Evolutionary conservation across 2,888 invertebrate genomes (phyloP), one percentile per base, ranked within the genome.

Genomic region (Drosophila pseudotalamancana): DNA sequence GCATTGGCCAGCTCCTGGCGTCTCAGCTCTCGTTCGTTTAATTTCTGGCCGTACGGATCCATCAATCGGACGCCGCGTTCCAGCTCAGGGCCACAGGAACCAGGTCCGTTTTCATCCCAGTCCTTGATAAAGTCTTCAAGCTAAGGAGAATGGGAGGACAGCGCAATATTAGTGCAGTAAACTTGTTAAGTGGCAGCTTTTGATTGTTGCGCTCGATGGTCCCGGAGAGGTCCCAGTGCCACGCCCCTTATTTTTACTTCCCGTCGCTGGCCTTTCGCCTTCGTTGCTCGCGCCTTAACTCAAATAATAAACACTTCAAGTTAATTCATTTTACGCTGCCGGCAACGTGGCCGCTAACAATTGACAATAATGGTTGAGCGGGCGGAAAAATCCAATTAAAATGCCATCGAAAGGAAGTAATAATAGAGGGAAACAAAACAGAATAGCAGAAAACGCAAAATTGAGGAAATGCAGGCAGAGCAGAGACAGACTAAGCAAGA

Each of bases 51-150:
- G 59, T 89, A 92, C 0, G 74, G 62, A 65, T 95, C 95, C 94
- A 96, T 95, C 23, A 96, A 92, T 12, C 93, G 81, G 0, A 94
- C 67, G 61, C 97, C 97, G 63, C 90, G 91, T 57, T 97, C 96
- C 84, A 98, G 92, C n/a, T 84, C 94, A 16, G 94, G 93, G 0
- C 95, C 96, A 1, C 97, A 95, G 27, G 95, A 94, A 0, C 95
- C 95, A 0, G 98, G 98, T 0, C 98, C 98, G 75, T 95, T 94
- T 0, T 73, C 89, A 67, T 95, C 94, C 87, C 96, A 98, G 81
- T 94, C 94, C 74, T 94, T 93, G 0, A 95, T 93, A 89, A 97
- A 97, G 0, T 93, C 92, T 62, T 62, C 71, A 60, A 92, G 54
- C 91, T 91, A 64, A 37, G 4, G 3, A 43, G 31, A 19, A 18